Evolutionary conservation across 2,888 invertebrate species (phyloP), one percentile per base, ranked within the genome.

Genomic region (Dorcus hopei): DNA sequence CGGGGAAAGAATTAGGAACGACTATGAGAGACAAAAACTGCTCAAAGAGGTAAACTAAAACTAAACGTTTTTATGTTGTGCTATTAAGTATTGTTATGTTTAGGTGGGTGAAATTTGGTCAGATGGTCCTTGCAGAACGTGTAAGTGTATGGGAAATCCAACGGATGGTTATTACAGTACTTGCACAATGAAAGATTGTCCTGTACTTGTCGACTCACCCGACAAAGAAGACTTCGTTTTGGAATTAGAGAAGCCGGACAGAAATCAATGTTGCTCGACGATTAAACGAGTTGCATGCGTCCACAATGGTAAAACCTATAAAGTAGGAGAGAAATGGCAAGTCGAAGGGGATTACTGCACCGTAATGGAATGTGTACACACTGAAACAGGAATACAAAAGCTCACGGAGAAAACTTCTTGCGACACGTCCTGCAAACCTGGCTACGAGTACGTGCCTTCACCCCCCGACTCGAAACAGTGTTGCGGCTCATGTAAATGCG

Each of bases 41-140:
- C 70, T 85, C 9, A 86, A 86, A 74, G 79, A 82, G 57, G 85
- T 84, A 68, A 41, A 26, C 8, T 40, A 33, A 33, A 33, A 33
- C 26, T 33, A 33, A 33, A 33, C 3, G 3, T 33, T 33, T 33
- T 33, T 6, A 33, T 33, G 26, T 33, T 1, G 26, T 6, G 26
- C 9, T 26, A n/a, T n/a, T n/a, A 33, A 9, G 9, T 42, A 33
- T 6, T 1, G 3, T 33, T 33, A 33, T 4, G 48, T 47, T 0
- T 65, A 85, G 85, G 61, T 80, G 45, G 84, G 86, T 9, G 81
- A 84, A 1, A 80, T 77, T 0, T 91, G 90, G 90, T 72, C 80
- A 59, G 89, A 90, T 73, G 90, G 89, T 0, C 86, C 87, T 19
- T 91, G 91, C 69, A 83, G 85, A 41, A 78, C 80, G 38, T 91